A percentile compares a stretch with the other conserved stretches of the same genome.
These are phyloP conservation scores for Helicoverpa assulta DNA, from an alignment of 2,888 invertebrate genomes.

Conservation along the genomic window DNA sequence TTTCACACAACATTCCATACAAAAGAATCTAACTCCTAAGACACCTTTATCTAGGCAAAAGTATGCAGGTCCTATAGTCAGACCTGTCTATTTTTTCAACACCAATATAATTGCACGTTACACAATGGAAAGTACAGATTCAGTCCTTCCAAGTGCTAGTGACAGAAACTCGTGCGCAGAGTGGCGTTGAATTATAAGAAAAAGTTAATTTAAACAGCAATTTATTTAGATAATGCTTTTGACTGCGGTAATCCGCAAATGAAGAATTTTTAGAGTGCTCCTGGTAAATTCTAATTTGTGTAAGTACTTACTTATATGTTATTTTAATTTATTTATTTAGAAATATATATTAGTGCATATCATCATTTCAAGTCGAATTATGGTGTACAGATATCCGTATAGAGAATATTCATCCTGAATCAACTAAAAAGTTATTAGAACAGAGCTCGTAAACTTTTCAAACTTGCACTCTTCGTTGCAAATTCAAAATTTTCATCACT, in stretches of 20 bases:
- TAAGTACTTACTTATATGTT: not conserved
- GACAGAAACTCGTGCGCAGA: constrained; percentile 37
- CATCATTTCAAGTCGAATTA: no score
- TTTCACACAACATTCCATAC: no score
- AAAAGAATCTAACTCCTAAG: not conserved
- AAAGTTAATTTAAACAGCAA: not conserved
- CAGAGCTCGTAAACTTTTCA: no score
- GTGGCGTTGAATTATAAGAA: constrained; percentile 5
- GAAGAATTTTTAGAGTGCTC: not conserved
- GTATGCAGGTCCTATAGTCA: not conserved
- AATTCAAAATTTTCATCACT: no score
- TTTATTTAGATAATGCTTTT: not conserved
- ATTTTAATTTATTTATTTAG: not conserved
- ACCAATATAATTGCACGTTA: constrained; percentile 35
- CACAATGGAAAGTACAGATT: constrained; percentile 59
- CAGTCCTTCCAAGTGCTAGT: constrained; percentile 52
- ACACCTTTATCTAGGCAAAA: not conserved
- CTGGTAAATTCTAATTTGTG: not conserved
- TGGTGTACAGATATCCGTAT: no score
- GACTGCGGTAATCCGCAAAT: not conserved
- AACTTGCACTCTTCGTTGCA: no score
- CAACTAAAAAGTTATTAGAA: no score
- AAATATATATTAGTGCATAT: not conserved
- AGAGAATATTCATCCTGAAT: no score
- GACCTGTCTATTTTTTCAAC: not conserved